Base-by-base conservation (phyloP, 2,797 vertebrate genomes). In the Siniperca undulata region DNA sequence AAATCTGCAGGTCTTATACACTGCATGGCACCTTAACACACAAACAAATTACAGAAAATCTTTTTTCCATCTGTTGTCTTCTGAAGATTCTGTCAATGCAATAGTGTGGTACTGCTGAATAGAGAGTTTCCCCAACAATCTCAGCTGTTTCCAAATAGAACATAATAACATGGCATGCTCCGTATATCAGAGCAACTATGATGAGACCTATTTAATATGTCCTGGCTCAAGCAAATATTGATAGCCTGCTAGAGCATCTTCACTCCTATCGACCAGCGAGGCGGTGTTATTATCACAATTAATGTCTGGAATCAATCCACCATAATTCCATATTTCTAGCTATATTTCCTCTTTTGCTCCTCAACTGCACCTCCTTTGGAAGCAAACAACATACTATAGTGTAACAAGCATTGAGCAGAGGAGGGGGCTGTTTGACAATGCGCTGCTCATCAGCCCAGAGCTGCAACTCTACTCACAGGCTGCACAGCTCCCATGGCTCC, bases 381-480 rank as follows among this genome's bases (percentile, higher is more conserved):
- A 65, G 58, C 61, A 69, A 81, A 88, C 70, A 75, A 53, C 76
- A 88, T 48, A 27, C 22, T 86, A 76, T 65, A 86, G 83, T 70
- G 87, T 93, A 91, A 85, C 92, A 89, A 76, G 86, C 79, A 89
- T 16, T 87, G 89, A 87, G 91, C 92, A 91, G 92, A 90, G 88
- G 91, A 93, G 91, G 92, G 92, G 92, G 94, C 93, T 93, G 86
- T 93, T 94, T 90, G 86, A 93, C 93, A 93, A 89, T n/a, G 14
- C 36, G 86, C 74, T 70, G 85, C 88, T 84, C 80, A 74, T 61
- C 69, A 70, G 58, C 50, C 78, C 76, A 42, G 73, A 80, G 85
- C 86, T 87, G 74, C 79, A 87, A 58, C 87, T 81, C 73, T 71
- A 66, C 89, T 83, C 72, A 50, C 64, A 81, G 65, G 46, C 90